A percentile compares a stretch with the other conserved stretches of the same genome.
phyloP scores from a whole-genome alignment of 2,888 invertebrate genomes.

The Galeruca laticollis region DNA sequence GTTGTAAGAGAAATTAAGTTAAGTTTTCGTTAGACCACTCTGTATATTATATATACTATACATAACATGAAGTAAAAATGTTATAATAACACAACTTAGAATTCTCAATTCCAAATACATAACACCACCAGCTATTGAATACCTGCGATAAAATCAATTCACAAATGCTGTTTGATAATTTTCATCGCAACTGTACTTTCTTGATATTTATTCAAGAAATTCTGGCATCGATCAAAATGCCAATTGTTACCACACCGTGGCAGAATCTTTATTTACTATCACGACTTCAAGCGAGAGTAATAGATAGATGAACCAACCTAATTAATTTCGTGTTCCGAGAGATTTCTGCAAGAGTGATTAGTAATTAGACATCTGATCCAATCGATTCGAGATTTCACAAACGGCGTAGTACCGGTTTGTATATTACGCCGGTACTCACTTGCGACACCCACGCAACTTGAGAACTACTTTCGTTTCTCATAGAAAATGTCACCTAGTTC shows the following conservation, averaged over 20 bases:
- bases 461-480: conserved; percentile 29
- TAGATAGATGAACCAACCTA: conserved; percentile 15
- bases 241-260: conserved; percentile 1
- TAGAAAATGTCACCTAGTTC: conserved; percentile 18
- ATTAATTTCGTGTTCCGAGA: conserved; percentile 28
- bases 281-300: conserved; percentile 6
- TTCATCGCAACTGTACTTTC: too few relatives aligned
- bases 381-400: conserved; percentile 37
- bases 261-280: conserved; percentile 1
- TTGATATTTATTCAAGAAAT: too few relatives aligned
- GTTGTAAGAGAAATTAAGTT: too few relatives aligned
- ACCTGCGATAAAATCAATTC: too few relatives aligned
- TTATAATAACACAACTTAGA: too few relatives aligned
- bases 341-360: conserved; percentile 30
- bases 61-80: too few relatives aligned
- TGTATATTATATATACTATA: too few relatives aligned
- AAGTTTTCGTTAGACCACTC: too few relatives aligned
- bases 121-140: too few relatives aligned
- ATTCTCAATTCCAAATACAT: too few relatives aligned
- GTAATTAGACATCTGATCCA: conserved; percentile 35
- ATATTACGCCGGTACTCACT: conserved; percentile 13
- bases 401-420: conserved; percentile 34
- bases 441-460: conserved; percentile 26
- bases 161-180: too few relatives aligned
- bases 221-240: background rate